Base-by-base conservation (phyloP, 1,140 invertebrate genomes). In the Caenorhabditis tropicalis region DNA sequence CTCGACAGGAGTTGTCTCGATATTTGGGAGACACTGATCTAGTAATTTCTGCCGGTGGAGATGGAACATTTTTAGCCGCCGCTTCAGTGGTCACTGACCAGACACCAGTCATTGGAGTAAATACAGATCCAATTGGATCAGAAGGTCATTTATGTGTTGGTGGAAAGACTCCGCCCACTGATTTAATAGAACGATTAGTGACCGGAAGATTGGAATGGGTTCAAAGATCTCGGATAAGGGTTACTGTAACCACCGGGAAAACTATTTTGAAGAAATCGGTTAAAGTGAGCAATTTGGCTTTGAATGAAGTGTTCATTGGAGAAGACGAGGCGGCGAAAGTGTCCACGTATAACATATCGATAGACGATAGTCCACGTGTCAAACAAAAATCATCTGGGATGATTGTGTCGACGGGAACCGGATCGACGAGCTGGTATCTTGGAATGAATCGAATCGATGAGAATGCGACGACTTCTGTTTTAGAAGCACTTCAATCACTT, bases 311-410 rank as follows among this genome's bases (percentile, higher is more conserved):
- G 1, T 99, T 98, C 91, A 95, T 99, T 89, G 98, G 97, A 7
- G 98, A 99, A 92, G 94, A 94, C 82, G 93, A 98, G 48, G 97
- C 97, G 12, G 96, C 97, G 81, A 85, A 79, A 24, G 83, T 84
- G 7, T 98, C 96, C 3, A 95, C 97, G 88, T 94, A 98, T 88
- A 94, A 97, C 88, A 92, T 97, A 9, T 90, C 92, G 46, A 93
- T 96, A 86, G 94, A 96, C 88, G 92, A 94, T 60, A 93, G 94
- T 12, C 91, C 94, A 51, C 93, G 93, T 86, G 94, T 94, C 48
- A 96, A 96, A 92, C 94, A 97, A 12, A 99, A 99, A 92, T 96
- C 96, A 92, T 98, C 96, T 0, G 98, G 98, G 0, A 91, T 99
- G 0, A 98, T 96, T 85, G 94, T 98, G 7, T 96, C 94, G 86